Conservation (phyloP, 2,113 vertebrate species). For the Chaetodon auriga region DNA sequence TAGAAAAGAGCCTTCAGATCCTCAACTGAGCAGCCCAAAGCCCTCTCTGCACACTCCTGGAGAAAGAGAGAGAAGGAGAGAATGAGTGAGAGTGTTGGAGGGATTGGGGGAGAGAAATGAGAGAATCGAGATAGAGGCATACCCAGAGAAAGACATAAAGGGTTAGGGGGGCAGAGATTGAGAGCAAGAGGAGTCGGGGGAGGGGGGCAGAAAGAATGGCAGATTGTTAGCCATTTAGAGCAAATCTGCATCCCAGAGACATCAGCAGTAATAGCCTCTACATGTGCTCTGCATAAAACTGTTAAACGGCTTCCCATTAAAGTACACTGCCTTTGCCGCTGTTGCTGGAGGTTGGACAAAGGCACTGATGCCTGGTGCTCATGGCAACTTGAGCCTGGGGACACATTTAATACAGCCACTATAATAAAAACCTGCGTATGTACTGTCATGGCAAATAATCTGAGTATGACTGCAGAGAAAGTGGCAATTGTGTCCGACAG, state of each 20-base stretch:
- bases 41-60: conserved; percentile 92
- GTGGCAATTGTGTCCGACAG: conserved; percentile 32
- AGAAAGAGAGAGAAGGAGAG: conserved; percentile 67
- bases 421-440: conserved; percentile 64
- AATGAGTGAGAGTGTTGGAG: conserved; percentile 45
- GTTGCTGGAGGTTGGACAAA: conserved; percentile 70
- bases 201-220: conserved; percentile 33
- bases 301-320: conserved; percentile 78
- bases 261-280: conserved; percentile 75
- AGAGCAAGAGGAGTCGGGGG: conserved; percentile 13
- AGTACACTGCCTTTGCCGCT: conserved; percentile 52
- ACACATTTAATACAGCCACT: conserved; percentile 64
- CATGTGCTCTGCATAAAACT: conserved; percentile 74
- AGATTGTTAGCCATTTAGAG: conserved; percentile 74
- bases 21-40: conserved; percentile 91
- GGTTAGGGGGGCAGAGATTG: conserved; percentile 50
- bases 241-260: conserved; percentile 77
- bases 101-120: conserved; percentile 28
- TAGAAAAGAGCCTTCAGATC: conserved; percentile 98
- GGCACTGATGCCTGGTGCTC: conserved; percentile 52
- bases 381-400: conserved; percentile 65
- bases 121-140: conserved; percentile 42
- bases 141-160: conserved; percentile 49
- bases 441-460: conserved; percentile 58
- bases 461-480: conserved; percentile 40